A percentile compares a stretch with the other conserved stretches of the same genome.
Conservation (phyloP, 2,797 vertebrate genomes). For the Xenopus petersii region DNA sequence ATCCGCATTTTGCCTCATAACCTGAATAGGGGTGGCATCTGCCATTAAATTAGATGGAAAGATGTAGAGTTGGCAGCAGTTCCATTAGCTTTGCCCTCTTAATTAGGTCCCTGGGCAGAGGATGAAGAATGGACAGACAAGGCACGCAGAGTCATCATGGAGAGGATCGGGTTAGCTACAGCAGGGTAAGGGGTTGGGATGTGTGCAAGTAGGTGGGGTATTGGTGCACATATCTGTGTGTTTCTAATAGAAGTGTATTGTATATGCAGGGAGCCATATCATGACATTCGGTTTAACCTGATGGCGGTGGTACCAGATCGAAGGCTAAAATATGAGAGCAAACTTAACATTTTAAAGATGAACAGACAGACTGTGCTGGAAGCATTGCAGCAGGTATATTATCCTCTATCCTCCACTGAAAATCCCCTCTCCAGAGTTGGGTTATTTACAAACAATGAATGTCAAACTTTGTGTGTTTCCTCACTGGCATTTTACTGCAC, state of each 20-base stretch:
- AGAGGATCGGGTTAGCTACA: constrained; percentile 93
- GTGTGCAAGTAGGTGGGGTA: too few relatives aligned
- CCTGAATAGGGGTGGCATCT: too few relatives aligned
- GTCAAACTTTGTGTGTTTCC: too few relatives aligned
- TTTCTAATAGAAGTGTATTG: neutral
- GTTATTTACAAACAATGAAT: too few relatives aligned
- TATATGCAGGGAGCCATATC: constrained; percentile 86
- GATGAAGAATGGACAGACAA: constrained; percentile 99
- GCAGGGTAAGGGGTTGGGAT: constrained; percentile 77
- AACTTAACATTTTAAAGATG: constrained; percentile 88
- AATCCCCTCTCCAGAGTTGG: too few relatives aligned
- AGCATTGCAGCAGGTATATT: constrained; percentile 88
- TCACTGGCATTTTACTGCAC: too few relatives aligned
- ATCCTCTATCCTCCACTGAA: too few relatives aligned
- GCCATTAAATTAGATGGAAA: too few relatives aligned
- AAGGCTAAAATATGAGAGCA: constrained; percentile 94
- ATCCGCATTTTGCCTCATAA: too few relatives aligned
- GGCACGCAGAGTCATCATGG: constrained; percentile 96
- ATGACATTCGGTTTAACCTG: constrained; percentile 97
- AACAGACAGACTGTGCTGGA: constrained; percentile 94
- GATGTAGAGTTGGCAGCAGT: too few relatives aligned
- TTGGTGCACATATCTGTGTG: too few relatives aligned
- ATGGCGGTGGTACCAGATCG: constrained; percentile 98
- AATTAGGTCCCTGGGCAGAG: constrained; percentile 92
- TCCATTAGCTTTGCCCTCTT: too few relatives aligned